A percentile compares a stretch with the other conserved stretches of the same genome.
These are phyloP conservation scores for Propithecus deckenii DNA, from an alignment of 2,797 vertebrate genomes.

Conservation along the genomic window DNA sequence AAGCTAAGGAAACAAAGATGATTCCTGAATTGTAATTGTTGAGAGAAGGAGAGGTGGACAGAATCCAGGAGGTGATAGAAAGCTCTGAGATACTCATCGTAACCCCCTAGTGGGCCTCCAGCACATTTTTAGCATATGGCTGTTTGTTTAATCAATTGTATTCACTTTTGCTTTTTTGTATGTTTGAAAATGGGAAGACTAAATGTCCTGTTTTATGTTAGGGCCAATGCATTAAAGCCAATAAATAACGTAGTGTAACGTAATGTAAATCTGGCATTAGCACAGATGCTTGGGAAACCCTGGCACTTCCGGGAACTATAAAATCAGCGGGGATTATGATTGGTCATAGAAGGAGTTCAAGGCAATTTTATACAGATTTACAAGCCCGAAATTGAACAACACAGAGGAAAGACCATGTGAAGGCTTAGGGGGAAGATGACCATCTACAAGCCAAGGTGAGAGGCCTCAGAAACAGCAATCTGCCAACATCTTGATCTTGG, in stretches of 20 bases:
- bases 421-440: not conserved
- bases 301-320: not conserved
- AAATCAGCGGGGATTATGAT: not conserved
- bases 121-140: not conserved
- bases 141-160: not conserved
- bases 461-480: not conserved
- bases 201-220: not conserved
- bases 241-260: not conserved
- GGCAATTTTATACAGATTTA: not conserved
- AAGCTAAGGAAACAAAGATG: not conserved
- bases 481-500: not conserved
- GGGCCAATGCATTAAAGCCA: not conserved
- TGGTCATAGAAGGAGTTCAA: not conserved
- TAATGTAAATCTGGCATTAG: not conserved
- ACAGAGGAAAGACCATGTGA: not conserved
- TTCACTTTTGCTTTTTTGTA: not conserved
- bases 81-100: not conserved
- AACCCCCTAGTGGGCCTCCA: rapidly evolving
- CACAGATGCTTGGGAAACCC: not conserved
- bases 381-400: not conserved
- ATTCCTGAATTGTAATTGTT: not conserved
- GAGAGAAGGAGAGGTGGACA: not conserved
- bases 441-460: not conserved
- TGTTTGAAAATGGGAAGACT: not conserved
- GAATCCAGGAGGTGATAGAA: not conserved